Conservation (phyloP, 2,888 invertebrate species). For the Netelia inedita region DNA sequence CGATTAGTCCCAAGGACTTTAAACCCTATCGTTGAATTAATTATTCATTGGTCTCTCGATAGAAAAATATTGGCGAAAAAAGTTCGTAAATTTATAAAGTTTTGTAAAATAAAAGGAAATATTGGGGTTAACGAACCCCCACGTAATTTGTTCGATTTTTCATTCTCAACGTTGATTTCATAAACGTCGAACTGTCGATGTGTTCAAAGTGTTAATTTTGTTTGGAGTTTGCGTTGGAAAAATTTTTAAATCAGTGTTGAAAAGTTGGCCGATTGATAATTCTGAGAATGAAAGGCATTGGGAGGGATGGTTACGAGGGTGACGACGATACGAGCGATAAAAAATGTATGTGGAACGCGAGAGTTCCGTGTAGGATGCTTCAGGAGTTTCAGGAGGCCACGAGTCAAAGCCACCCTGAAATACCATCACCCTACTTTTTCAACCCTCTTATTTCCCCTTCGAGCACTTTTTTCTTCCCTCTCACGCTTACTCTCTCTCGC, state of each 20-base stretch:
- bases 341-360: slow-evolving; percentile 78
- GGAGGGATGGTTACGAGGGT: neutral
- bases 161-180: no score
- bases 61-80: neutral
- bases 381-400: slow-evolving; percentile 36
- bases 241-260: slow-evolving; percentile 17
- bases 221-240: no score
- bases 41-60: neutral
- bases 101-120: neutral
- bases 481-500: neutral
- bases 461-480: slow-evolving; percentile 3
- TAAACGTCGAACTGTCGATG: no score
- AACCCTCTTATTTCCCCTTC: slow-evolving; percentile 11
- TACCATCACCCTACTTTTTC: slow-evolving; percentile 4
- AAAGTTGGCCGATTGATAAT: slow-evolving; percentile 26
- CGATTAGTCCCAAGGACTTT: neutral
- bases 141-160: no score
- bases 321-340: slow-evolving; percentile 74
- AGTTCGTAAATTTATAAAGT: neutral
- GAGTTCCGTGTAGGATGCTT: slow-evolving; percentile 48
- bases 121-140: no score
- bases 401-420: slow-evolving; percentile 45
- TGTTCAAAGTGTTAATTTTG: no score
- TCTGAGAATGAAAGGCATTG: neutral
- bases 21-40: neutral